Evolutionary conservation across 2,888 invertebrate species (phyloP).

Genomic region (Xanthia togata): DNA sequence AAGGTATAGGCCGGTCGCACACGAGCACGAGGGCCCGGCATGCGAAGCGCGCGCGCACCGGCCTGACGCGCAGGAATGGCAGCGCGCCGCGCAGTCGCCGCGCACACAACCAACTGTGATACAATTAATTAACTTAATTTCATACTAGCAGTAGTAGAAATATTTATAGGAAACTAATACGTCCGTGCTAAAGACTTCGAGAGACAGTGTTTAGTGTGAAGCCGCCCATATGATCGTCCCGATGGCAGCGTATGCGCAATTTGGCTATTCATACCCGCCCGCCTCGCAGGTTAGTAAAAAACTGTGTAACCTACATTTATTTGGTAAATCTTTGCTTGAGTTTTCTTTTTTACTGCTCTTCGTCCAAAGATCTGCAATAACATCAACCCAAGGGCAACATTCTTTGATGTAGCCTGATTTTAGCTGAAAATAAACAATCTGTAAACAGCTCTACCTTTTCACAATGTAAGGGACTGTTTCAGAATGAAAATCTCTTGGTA

Average conservation of each 20-base stretch:
- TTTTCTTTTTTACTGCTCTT: slow-evolving; percentile 10
- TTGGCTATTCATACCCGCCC: slow-evolving; percentile 97
- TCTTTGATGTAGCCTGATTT: slow-evolving; percentile 14
- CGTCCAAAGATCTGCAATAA: slow-evolving; percentile 17
- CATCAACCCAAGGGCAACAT: not conserved
- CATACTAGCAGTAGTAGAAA: slow-evolving; percentile 75
- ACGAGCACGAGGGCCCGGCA: slow-evolving; percentile 78
- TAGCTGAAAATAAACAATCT: not conserved
- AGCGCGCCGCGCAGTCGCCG: slow-evolving; percentile 88
- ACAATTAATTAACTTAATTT: slow-evolving; percentile 81
- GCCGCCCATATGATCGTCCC: slow-evolving; percentile 90
- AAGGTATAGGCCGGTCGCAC: slow-evolving; percentile 83
- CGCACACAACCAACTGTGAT: slow-evolving; percentile 88
- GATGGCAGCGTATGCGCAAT: slow-evolving; percentile 96
- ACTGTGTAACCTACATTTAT: slow-evolving; percentile 7
- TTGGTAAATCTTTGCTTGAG: not conserved
- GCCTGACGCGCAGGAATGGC: slow-evolving; percentile 87
- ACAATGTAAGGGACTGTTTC: not conserved
- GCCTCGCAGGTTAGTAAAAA: slow-evolving; percentile 95
- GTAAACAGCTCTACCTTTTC: slow-evolving; percentile 8
- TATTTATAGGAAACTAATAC: slow-evolving; percentile 80
- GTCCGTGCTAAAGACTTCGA: slow-evolving; percentile 88
- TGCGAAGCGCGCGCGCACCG: slow-evolving; percentile 86
- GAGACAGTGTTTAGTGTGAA: slow-evolving; percentile 89
- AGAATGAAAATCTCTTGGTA: not conserved